Evolutionary conservation across 2,113 vertebrate genomes (phyloP), one percentile per base, ranked within the genome.

Genomic region (Thymallus thymallus): DNA sequence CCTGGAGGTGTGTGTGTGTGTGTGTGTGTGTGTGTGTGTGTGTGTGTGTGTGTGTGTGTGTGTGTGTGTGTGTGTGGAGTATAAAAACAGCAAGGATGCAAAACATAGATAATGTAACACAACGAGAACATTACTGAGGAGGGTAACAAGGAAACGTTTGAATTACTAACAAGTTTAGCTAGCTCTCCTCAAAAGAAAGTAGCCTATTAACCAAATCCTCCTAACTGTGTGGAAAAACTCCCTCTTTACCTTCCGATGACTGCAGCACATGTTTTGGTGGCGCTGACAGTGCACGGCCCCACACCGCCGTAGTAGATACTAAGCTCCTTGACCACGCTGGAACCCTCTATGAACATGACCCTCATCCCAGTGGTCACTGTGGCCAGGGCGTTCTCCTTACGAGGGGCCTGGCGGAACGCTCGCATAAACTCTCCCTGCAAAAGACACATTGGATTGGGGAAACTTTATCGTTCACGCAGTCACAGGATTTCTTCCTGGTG

Each of bases 331-430:
- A 97, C 92, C 71, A 89, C n/a, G 5, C 89, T 79, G 14, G 93
- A 94, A 32, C 84, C 91, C 67, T 92, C 88, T 0, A 83, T 80
- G 82, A 98, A 93, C 73, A 89, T 68, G 71, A 96, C 95, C 5
- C 93, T 89, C 96, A 98, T 95, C 20, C 94, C 94, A 0, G 94
- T 90, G 3, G 77, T 95, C 69, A 92, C 91, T 0, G 95, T 91
- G 0, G 95, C 77, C 45, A 96, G 90, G 9, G 95, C 92, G 5
- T 93, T 94, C 78, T 94, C 93, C 45, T 85, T 93, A 55, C 96
- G 92, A 0, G 94, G 93, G 30, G 96, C 96, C 77, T 96, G 96
- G 30, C 95, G 93, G 83, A 96, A 95, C 16, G 93, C 94, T 61
- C 90, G 89, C 1, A 97, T 83, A 58, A 95, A 91, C 86, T 98